Evolutionary conservation across 2,113 vertebrate genomes (phyloP), one percentile per base, ranked within the genome.

Genomic region (Pelodiscus sinensis): DNA sequence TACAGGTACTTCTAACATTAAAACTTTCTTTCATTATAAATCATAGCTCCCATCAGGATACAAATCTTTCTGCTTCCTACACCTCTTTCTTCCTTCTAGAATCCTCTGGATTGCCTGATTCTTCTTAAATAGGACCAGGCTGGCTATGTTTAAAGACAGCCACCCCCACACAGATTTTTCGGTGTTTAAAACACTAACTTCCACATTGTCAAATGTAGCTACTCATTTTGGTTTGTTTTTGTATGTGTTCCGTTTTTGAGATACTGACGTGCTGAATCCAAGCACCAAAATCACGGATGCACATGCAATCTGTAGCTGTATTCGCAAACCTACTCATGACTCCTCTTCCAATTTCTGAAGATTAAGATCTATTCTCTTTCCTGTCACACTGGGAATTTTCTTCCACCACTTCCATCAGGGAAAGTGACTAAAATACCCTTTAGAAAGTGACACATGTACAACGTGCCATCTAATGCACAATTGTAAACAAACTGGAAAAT

Each of bases 1-100:
- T 16, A 0, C 52, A 84, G 89, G 25, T 81, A 83, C 90, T 90
- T 56, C 1, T 15, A 85, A 73, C 75, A 82, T 96, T 96, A 95
- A 91, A 93, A 85, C 87, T 90, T 96, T 81, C 92, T 12, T 94
- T 96, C 87, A 77, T 50, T 31, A n/a, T 62, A 22, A 83, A 92
- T 62, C 83, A 51, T 86, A 78, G 93, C 44, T 82, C 75, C 80
- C 92, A 84, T 14, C 78, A 73, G 57, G 54, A 90, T 88, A 71
- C 57, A 93, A 92, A 89, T 62, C 54, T 79, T 82, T 27, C 44
- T 52, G 57, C 35, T 78, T 93, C 51, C 52, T 38, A 81, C 9
- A 57, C 9, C 38, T 77, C 56, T 5, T 9, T 1, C 2, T 82
- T 83, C 86, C 51, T 71, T 85, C 68, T 24, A 31, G 2, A 56